phyloP scores from a whole-genome alignment of 2,113 vertebrate genomes.

The Ictidomys tridecemlineatus region DNA sequence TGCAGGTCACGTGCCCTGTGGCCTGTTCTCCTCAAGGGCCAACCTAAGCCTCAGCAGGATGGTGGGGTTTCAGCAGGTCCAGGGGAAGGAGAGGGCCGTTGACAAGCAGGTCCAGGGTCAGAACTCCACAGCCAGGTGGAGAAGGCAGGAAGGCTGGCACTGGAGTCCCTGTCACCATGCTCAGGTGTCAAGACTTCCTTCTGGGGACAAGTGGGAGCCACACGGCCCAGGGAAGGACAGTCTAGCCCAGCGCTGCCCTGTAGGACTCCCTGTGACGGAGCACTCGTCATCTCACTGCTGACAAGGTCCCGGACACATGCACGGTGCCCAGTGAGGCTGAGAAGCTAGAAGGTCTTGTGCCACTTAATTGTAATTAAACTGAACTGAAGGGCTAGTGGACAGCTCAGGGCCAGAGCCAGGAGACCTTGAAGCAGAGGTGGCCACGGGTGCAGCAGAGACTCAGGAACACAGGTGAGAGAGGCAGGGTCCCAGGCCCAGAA shows the following conservation, averaged over 20 bases:
- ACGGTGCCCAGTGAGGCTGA: fast-evolving
- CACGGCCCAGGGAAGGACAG: fast-evolving
- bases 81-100: fast-evolving
- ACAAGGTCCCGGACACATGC: fast-evolving
- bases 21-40: neutral
- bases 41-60: neutral
- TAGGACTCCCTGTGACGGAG: neutral
- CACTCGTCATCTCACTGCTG: neutral
- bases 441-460: neutral
- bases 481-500: neutral
- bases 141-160: neutral
- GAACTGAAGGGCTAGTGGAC: neutral
- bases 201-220: neutral
- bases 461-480: neutral
- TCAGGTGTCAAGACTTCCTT: neutral
- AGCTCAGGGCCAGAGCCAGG: neutral
- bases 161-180: neutral
- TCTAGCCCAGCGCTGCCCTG: neutral
- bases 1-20: neutral
- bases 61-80: fast-evolving
- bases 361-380: too few species aligned
- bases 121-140: neutral
- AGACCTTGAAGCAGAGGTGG: neutral
- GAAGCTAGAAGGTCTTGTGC: neutral
- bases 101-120: neutral